Percentiles rank a stretch among this genome's conserved stretches.
phyloP scores from a whole-genome alignment of 2,113 vertebrate genomes.

The Grallaria varia region DNA sequence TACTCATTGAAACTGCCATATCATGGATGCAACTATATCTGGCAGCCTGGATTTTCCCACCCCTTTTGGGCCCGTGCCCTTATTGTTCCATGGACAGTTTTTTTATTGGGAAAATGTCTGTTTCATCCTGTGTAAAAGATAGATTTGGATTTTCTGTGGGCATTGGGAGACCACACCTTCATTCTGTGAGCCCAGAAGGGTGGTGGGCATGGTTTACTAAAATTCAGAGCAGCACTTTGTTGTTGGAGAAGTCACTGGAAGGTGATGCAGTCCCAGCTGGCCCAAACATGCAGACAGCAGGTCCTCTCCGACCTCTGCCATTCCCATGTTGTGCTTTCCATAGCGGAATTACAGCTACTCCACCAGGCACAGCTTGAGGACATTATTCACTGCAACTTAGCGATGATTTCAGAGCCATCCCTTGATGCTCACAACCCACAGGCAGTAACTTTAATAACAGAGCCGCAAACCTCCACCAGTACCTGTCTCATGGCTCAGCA shows the following conservation, averaged over 20 bases:
- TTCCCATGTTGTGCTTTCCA: accelerated
- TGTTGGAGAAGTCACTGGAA: background rate
- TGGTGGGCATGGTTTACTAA: background rate
- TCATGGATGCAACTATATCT: slow-evolving; percentile 16
- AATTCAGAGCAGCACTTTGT: background rate
- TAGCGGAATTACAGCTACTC: background rate
- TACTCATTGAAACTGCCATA: slow-evolving; percentile 47
- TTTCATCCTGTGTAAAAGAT: background rate
- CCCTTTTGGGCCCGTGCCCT: slow-evolving; percentile 54
- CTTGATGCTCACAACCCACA: slow-evolving; percentile 14
- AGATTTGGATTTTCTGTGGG: background rate
- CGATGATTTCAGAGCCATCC: background rate
- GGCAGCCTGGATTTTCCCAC: slow-evolving; percentile 39
- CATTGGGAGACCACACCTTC: background rate
- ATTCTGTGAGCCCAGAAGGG: accelerated
- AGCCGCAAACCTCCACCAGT: slow-evolving; percentile 4
- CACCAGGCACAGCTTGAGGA: background rate
- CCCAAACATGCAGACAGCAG: background rate
- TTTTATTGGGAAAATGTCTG: background rate
- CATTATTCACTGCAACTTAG: background rate
- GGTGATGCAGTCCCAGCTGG: background rate
- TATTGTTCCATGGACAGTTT: background rate
- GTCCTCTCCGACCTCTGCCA: background rate
- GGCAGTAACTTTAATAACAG: slow-evolving; percentile 19
- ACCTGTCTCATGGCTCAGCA: background rate